Base-by-base conservation (phyloP, 2,113 vertebrate species). In the Istiophorus platypterus region DNA sequence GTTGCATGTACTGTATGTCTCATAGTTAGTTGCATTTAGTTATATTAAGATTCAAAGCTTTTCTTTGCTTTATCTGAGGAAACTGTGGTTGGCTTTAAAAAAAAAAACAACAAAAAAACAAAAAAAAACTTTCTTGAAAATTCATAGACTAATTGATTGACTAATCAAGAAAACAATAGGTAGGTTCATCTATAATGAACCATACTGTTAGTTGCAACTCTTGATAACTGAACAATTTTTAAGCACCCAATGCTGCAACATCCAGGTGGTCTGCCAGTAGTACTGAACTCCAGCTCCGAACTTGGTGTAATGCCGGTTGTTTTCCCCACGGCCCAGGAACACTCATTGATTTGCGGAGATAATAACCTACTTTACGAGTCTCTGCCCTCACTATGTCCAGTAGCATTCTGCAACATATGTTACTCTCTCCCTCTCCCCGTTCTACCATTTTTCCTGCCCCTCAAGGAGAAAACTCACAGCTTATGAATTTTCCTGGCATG, bases 281-380 rank as follows among this genome's bases (percentile, higher is more conserved):
- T 24, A 34, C 15, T 13, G 15, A 18, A 70, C 65, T 85, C 78
- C 54, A 58, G 42, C 72, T 82, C 65, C 37, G 42, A 56, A 54
- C 7, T 41, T 0, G 18, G 47, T 66, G 26, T 67, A 81, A 67
- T 49, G 37, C 34, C 39, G 69, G 8, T 72, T 70, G 70, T 81
- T 84, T 77, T 4, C 47, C 14, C 71, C 9, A 18, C n/a, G 64
- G 84, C 82, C 61, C 67, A 61, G 68, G 52, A 57, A 81, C 71
- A 87, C 78, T 70, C 87, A 84, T 83, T 90, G 91, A 92, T 92
- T 93, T 91, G 89, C 87, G 78, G 89, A 91, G 82, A 70, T 89
- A 91, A 93, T 91, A 93, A 90, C 85, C 73, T 22, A 24, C 80
- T 87, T 87, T 89, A 90, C 84, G 88, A 87, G 88, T 64, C 79